Percentiles rank a stretch among this genome's conserved stretches.
Evolutionary conservation across 2,888 invertebrate genomes (phyloP).

Genomic region (Phaedon cochleariae): DNA sequence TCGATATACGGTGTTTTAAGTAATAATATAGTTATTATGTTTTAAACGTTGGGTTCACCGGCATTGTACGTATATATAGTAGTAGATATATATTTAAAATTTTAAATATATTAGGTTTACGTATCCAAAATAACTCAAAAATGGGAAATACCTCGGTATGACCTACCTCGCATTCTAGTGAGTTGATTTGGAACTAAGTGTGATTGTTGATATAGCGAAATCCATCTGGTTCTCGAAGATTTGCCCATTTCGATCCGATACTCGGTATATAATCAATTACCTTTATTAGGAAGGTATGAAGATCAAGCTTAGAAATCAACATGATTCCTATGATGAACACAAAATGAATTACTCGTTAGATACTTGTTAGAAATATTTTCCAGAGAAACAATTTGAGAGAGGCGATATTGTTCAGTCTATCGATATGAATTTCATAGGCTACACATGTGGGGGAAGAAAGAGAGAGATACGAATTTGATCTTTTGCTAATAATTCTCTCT

Average conservation of each 20-base stretch:
- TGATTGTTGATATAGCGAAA: conserved; percentile 70
- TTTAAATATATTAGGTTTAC: conserved; percentile 64
- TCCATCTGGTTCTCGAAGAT: conserved; percentile 37
- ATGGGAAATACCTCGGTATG: conserved; percentile 64
- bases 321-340: no score
- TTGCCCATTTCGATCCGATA: neutral
- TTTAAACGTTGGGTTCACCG: conserved; percentile 62
- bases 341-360: no score
- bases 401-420: no score
- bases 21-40: conserved; percentile 64
- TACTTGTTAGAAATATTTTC: no score
- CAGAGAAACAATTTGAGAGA: no score
- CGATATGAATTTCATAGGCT: no score
- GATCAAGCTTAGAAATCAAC: no score
- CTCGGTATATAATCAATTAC: neutral
- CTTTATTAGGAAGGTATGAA: no score
- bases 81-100: conserved; percentile 64
- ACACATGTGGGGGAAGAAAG: no score
- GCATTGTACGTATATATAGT: conserved; percentile 64
- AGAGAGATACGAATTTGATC: no score
- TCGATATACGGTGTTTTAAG: conserved; percentile 64
- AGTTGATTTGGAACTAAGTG: conserved; percentile 81
- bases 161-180: conserved; percentile 79
- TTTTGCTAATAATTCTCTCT: no score
- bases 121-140: conserved; percentile 66